These are phyloP conservation scores for Pimpla rufipes DNA, from an alignment of 2,888 invertebrate genomes.

Conservation along the genomic window DNA sequence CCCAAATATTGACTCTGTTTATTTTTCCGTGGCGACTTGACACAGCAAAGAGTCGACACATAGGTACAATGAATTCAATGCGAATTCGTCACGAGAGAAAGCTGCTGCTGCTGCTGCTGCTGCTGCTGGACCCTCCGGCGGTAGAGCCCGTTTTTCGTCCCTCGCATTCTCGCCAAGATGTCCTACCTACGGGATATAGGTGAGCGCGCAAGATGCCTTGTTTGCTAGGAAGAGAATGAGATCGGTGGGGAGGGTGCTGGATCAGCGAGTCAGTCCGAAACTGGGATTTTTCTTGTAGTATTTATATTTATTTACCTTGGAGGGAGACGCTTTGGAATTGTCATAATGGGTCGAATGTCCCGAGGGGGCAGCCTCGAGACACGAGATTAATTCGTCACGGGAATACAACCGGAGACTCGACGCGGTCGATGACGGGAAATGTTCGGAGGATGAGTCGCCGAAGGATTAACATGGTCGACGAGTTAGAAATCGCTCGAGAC, in stretches of 20 bases:
- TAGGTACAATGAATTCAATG: constrained; percentile 56
- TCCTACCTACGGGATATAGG: background rate
- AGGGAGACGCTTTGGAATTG: constrained; percentile 19
- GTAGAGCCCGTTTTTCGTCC: constrained; percentile 12
- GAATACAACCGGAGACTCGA: constrained; percentile 29
- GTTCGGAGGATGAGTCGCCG: background rate
- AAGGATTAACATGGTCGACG: background rate
- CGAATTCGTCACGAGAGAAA: constrained; percentile 62
- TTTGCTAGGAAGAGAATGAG: constrained; percentile 4
- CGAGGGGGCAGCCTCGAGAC: constrained; percentile 17
- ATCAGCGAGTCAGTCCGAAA: constrained; percentile 15
- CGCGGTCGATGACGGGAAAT: background rate
- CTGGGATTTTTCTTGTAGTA: constrained; percentile 3
- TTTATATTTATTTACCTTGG: constrained; percentile 56
- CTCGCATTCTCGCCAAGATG: background rate
- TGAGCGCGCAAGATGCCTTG: constrained; percentile 3
- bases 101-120: constrained; percentile 46
- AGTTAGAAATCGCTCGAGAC: constrained; percentile 10
- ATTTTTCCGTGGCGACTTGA: constrained; percentile 46
- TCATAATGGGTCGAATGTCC: constrained; percentile 12
- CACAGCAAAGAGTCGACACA: constrained; percentile 1
- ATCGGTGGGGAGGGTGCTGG: constrained; percentile 22
- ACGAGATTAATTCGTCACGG: constrained; percentile 63
- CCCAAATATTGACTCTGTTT: constrained; percentile 67
- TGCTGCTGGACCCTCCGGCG: constrained; percentile 45